Base-by-base conservation (phyloP, 2,888 invertebrate species). In the Agrypnus murinus region DNA sequence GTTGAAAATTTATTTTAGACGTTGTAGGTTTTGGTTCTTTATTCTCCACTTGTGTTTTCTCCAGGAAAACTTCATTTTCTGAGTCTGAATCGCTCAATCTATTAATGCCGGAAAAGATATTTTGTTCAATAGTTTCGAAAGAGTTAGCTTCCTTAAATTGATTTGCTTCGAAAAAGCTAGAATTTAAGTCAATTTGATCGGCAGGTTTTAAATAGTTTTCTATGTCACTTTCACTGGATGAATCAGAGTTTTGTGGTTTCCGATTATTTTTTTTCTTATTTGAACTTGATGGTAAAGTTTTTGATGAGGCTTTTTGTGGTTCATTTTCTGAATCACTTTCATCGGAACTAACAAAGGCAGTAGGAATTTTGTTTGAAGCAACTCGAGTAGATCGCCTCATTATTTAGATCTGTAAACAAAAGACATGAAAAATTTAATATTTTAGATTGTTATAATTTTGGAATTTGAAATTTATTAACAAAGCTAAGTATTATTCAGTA, bases 151-250 rank as follows among this genome's bases (percentile, higher is more conserved):
- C 73, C 53, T 69, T 59, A 25, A 69, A 66, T 55, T 77, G 76
- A 65, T 73, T 58, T 6, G 71, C 57, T 68, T 79, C 82, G 71
- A 90, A 90, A 78, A 89, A 90, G 63, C 85, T 85, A 0, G 89
- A 89, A 69, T 87, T 85, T 3, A 90, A 81, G 82, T 91, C 87
- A 9, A 90, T 81, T 77, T 90, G 86, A 67, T 87, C 85, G 0
- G 88, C 86, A 65, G 88, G 84, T 5, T 89, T 86, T 36, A 90
- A 79, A 79, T 89, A 89, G 72, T 86, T 86, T 69, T 88, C 89
- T 69, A 90, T 89, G 68, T 86, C 86, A 73, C 85, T 86, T 69
- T 86, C 86, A 71, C 85, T 85, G 7, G 84, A 84, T 48, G 76
- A 80, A 70, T 78, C 76, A 36, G 53, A 15, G 2, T 50, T 43